Percentiles rank a stretch among this genome's conserved stretches.
These are phyloP conservation scores for Fregata magnificens DNA, from an alignment of 2,113 vertebrate species.

Conservation along the genomic window DNA sequence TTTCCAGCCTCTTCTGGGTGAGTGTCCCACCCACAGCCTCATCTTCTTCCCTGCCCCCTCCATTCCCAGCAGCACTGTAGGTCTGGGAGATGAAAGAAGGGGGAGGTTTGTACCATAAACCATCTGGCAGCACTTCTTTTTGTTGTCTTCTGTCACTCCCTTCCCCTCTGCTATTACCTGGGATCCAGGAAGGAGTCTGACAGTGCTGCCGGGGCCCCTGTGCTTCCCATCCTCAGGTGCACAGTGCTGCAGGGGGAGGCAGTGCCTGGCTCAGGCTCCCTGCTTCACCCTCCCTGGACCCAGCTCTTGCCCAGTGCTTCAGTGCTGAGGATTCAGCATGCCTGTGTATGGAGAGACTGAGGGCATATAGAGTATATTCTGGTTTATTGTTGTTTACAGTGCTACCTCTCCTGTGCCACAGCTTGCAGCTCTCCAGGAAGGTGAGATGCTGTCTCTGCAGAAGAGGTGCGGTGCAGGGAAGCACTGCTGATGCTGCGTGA, in stretches of 20 bases:
- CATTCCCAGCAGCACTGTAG: neutral
- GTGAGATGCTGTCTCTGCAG: neutral
- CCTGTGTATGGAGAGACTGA: neutral
- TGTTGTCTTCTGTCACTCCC: neutral
- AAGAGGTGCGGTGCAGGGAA: neutral
- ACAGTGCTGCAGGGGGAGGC: accelerated
- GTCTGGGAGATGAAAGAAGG: neutral
- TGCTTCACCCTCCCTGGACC: accelerated
- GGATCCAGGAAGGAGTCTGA: neutral
- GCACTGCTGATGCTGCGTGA: neutral
- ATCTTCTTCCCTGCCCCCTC: neutral
- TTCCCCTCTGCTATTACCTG: neutral
- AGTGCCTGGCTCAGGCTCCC: neutral
- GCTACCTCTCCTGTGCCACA: neutral
- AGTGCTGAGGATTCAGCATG: neutral
- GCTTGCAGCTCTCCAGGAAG: neutral
- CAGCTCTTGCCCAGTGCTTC: neutral
- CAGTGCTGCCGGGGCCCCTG: neutral
- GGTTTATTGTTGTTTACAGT: neutral
- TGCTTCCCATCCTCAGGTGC: neutral
- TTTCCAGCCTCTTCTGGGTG: neutral
- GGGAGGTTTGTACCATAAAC: neutral
- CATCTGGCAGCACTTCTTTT: neutral
- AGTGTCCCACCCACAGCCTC: neutral
- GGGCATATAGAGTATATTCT: neutral